phyloP scores from a whole-genome alignment of 2,113 vertebrate genomes.

The Gavialis gangeticus region DNA sequence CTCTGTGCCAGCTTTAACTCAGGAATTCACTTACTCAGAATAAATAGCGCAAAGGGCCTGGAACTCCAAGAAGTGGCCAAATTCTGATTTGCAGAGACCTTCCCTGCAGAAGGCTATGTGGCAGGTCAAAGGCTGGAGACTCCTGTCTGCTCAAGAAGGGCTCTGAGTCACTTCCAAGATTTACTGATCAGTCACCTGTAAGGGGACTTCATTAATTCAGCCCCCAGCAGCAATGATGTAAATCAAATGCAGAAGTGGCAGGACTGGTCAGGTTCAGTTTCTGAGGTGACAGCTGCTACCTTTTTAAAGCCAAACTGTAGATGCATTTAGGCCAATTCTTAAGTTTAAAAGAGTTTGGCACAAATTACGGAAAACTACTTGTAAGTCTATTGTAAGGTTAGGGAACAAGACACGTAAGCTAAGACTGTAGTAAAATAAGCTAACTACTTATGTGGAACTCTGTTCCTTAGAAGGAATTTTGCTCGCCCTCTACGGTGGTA shows the following conservation, averaged over 20 bases:
- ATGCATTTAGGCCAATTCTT: accelerated
- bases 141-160: background rate
- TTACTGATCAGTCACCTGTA: background rate
- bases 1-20: constrained; percentile 90
- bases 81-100: constrained; percentile 61
- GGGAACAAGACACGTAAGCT: background rate
- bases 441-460: background rate
- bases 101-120: accelerated
- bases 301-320: background rate
- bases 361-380: background rate
- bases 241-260: accelerated
- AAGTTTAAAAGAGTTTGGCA: background rate
- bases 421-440: background rate
- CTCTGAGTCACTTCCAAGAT: background rate
- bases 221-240: accelerated
- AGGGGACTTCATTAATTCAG: background rate
- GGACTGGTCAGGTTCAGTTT: accelerated
- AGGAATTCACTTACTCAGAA: constrained; percentile 84
- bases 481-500: background rate
- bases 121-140: background rate
- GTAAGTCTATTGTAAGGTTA: accelerated
- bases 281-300: background rate
- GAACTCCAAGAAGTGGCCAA: constrained; percentile 68
- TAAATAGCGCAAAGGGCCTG: background rate
- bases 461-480: background rate